Evolutionary conservation across 2,113 vertebrate species (phyloP).

Genomic region (Calyptommatus sinebrachiatus): DNA sequence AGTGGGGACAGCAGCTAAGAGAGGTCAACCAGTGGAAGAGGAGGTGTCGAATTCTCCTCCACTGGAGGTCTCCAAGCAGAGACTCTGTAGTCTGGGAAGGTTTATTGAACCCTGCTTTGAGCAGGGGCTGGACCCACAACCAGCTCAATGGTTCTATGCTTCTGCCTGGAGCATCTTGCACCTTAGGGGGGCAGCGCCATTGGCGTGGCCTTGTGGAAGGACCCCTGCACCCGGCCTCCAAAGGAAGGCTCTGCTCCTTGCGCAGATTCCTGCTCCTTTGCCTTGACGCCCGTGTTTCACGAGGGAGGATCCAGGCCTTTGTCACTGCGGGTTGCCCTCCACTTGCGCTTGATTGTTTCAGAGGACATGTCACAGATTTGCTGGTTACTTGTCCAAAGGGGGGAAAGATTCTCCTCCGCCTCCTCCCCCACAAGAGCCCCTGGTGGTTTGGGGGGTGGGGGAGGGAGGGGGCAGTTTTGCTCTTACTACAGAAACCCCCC

Average conservation of each 20-base stretch:
- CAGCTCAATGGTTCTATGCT: too few relatives aligned
- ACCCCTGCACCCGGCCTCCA: neutral
- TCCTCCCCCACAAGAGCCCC: conserved; percentile 41
- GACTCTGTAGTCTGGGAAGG: too few relatives aligned
- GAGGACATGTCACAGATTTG: conserved; percentile 64
- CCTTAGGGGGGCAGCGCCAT: too few relatives aligned
- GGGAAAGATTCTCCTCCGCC: conserved; percentile 46
- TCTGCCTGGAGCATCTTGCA: too few relatives aligned
- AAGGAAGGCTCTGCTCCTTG: neutral
- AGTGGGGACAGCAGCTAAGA: too few relatives aligned
- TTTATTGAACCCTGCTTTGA: too few relatives aligned
- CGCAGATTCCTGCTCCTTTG: neutral
- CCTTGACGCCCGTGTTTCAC: conserved; percentile 3
- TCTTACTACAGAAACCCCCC: neutral
- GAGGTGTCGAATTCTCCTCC: too few relatives aligned
- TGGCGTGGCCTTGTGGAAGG: neutral
- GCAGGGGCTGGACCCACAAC: too few relatives aligned
- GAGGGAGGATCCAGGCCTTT: conserved; percentile 21
- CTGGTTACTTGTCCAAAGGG: conserved; percentile 51
- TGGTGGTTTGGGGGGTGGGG: conserved; percentile 26
- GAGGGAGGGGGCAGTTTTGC: neutral
- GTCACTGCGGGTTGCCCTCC: conserved; percentile 52
- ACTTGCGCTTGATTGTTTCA: conserved; percentile 54
- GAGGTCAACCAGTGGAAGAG: too few relatives aligned
- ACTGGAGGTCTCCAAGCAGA: too few relatives aligned